Base-by-base conservation (phyloP, 2,888 invertebrate species). In the Oasisia sp. region DNA sequence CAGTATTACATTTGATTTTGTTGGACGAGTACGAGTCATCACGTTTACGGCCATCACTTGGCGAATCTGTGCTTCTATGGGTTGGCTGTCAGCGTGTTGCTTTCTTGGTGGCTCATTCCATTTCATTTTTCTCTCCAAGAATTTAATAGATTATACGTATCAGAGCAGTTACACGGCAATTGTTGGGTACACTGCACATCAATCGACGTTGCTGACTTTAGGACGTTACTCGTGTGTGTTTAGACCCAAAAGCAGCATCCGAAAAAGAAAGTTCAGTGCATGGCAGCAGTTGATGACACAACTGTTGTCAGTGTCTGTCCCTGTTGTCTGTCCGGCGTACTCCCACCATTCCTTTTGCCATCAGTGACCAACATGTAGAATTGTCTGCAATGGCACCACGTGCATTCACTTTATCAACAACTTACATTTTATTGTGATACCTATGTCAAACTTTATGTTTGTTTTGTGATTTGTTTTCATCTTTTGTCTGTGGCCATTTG, bases 91-190 rank as follows among this genome's bases (percentile, higher is more conserved):
- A 27, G 27, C 27, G 74, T 74, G 2, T 74, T 74, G 74, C 27
- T 74, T 74, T 74, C 74, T 74, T 74, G 27, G 74, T 74, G 74
- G 74, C 74, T 74, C 74, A 74, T 74, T 74, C 74, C 74, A 74
- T 74, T 74, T 19, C 74, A 74, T 1, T 27, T 74, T 74, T 74
- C 7, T 56, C 56, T 56, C 56, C 56, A 56, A 14, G 56, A 56
- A 19, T 56, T 74, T 74, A 74, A 27, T 74, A 74, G 74, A 27
- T 74, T 7, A 74, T 74, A n/a, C 14, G 27, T 27, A 74, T 74
- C 74, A 74, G 27, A 5, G 74, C 74, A 74, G 74, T 74, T 74
- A 74, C 74, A 74, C 27, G 27, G 74, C 74, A 19, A 27, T 74
- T 74, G n/a, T 74, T 74, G 74, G 74, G 74, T 74, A 74, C n/a